Evolutionary conservation across 2,797 vertebrate species (phyloP).

Genomic region (Loris lydekkerianus): DNA sequence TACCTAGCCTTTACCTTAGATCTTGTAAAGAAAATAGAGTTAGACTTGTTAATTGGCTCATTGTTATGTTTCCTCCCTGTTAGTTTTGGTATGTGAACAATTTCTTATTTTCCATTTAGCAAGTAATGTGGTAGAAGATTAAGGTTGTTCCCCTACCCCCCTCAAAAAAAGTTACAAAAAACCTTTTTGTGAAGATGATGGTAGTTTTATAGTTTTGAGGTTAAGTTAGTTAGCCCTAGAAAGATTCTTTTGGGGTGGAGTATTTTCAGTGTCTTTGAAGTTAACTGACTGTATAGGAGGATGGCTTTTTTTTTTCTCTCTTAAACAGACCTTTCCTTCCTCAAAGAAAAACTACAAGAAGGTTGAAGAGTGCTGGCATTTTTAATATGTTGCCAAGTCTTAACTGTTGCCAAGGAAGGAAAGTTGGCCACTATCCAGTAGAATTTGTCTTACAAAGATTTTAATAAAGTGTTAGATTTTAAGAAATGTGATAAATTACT

Average conservation of each 20-base stretch:
- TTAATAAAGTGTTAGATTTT: slow-evolving; percentile 63
- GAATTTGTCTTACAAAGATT: slow-evolving; percentile 54
- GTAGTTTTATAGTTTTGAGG: slow-evolving; percentile 41
- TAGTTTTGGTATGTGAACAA: slow-evolving; percentile 40
- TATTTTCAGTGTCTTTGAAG: neutral
- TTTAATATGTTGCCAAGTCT: slow-evolving; percentile 34
- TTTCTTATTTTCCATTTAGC: slow-evolving; percentile 65
- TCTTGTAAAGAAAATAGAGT: neutral
- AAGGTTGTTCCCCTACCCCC: neutral
- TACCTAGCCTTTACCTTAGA: neutral
- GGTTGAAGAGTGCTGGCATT: slow-evolving; percentile 29
- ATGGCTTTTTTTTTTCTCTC: neutral
- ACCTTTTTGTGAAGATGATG: neutral
- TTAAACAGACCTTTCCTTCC: neutral
- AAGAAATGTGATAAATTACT: neutral
- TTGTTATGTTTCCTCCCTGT: neutral
- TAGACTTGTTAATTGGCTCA: neutral
- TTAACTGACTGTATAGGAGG: neutral
- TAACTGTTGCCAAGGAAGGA: slow-evolving; percentile 14
- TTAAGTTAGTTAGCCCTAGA: neutral
- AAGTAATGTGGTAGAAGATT: slow-evolving; percentile 28
- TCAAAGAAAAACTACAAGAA: slow-evolving; percentile 25
- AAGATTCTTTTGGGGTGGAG: neutral
- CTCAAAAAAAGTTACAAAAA: neutral
- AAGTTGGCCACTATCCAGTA: slow-evolving; percentile 40